Evolutionary conservation across 1,140 invertebrate species (phyloP), one percentile per base, ranked within the genome.

Genomic region (Drosophila aff.): DNA sequence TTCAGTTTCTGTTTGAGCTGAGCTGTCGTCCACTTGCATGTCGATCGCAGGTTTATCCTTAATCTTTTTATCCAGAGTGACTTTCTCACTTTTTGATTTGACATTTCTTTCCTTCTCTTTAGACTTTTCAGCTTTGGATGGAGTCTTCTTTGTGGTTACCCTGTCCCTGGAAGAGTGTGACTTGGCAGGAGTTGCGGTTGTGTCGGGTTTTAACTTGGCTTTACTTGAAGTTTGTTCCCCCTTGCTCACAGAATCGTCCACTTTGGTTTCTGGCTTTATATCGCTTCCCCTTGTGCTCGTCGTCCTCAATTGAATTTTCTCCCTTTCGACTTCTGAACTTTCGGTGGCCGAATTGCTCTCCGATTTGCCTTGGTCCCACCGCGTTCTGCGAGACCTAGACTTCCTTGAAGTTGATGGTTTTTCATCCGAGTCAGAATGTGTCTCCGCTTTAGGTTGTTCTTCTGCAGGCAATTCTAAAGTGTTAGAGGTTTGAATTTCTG

Each of bases 381-480:
- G 6, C 21, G 18, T 16, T 38, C 26, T 65, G 5, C 65, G 59
- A 1, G 44, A n/a, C 23, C 65, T 46, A 1, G 60, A n/a, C 44
- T 64, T 47, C 21, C 44, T 47, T 10, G 41, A 23, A 64, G 1
- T 67, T 15, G 23, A 38, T 2, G 43, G n/a, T 3, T 64, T 64
- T 21, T 65, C 18, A 21, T 18, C 60, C 0, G 58, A 3, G 3
- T 63, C 58, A n/a, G 58, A 60, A 15, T n/a, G 40, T 8, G 13
- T 26, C 23, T 1, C 26, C 9, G 31, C 5, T 10, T 31, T n/a
- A 4, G 53, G 6, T 31, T 31, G 33, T 13, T 64, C 62, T 13
- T 64, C 62, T 31, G 38, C 8, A 16, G 16, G 21, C 5, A 52
- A 11, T 5, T 63, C 53, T 2, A 21, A 23, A n/a, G 11, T 13